Evolutionary conservation across 2,888 invertebrate species (phyloP), one percentile per base, ranked within the genome.

Genomic region (Stegana nigrithorax): DNA sequence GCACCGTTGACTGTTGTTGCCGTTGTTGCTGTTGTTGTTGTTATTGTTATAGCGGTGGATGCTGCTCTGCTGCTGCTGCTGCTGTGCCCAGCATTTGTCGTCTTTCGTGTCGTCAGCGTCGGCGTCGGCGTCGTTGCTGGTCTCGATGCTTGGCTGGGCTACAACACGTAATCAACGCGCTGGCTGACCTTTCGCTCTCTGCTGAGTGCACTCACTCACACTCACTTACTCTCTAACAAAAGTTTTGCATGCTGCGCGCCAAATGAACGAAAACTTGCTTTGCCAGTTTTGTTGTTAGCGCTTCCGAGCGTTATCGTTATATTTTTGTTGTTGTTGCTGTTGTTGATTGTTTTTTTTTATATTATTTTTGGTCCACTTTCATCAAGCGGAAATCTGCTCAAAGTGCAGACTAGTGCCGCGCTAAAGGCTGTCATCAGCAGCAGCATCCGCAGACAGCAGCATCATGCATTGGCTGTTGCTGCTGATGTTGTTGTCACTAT

Each of bases 361-460:
- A n/a, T 36, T 36, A 36, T 36, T 10, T 36, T 10, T 23, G 47
- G 23, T 47, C 47, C 25, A 47, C 47, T 47, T 47, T 47, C 47
- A 21, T 47, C 25, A 21, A 47, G 23, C 47, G 47, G 25, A 25
- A 47, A 47, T 21, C 23, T n/a, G 21, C 8, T 1, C 25, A 47
- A 47, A 47, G n/a, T n/a, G 8, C 10, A 47, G 47, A 19, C 42
- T 19, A n/a, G n/a, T n/a, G n/a, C n/a, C n/a, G n/a, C n/a, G 42
- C 19, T 42, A 19, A 19, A 19, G 42, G 17, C 42, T 19, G 42
- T 42, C 19, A 10, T 14, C 42, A 19, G 42, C 17, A 7, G 42
- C 19, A 42, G 66, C 62, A 50, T 25, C 59, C 50, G 44, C 29
- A 45, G 29, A 32, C 44, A 51, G n/a, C n/a, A n/a, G n/a, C n/a